Percentiles rank a stretch among this genome's conserved stretches.
Conservation (phyloP, 2,113 vertebrate genomes). For the Phyllostomus discolor region DNA sequence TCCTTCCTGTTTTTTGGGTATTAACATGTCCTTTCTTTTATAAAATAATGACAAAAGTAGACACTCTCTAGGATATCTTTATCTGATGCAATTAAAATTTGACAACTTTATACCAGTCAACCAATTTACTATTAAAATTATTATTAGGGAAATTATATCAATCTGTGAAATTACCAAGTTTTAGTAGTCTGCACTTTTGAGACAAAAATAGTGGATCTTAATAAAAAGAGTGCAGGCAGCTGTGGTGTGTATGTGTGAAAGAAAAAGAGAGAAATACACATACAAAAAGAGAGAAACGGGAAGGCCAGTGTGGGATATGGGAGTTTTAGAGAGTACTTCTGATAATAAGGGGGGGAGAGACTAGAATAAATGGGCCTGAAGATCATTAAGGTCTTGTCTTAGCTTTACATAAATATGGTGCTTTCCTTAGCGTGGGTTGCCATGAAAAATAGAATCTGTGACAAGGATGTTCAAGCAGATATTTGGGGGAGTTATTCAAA, state of each 20-base stretch:
- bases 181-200: neutral
- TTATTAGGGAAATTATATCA: neutral
- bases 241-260: neutral
- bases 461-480: neutral
- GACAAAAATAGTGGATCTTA: neutral
- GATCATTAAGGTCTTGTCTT: neutral
- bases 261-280: neutral
- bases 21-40: neutral
- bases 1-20: neutral
- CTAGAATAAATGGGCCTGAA: neutral
- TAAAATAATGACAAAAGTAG: neutral
- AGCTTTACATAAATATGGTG: neutral
- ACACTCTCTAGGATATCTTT: neutral
- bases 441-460: neutral
- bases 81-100: neutral
- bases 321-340: neutral
- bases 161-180: neutral
- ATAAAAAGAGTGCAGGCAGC: neutral
- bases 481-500: neutral
- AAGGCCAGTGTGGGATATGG: neutral
- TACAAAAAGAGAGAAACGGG: neutral
- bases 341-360: neutral
- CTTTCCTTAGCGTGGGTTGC: neutral
- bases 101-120: neutral
- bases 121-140: neutral